Percentiles rank a stretch among this genome's conserved stretches.
Conservation (phyloP, 2,888 invertebrate species). For the Syrphus vitripennis region DNA sequence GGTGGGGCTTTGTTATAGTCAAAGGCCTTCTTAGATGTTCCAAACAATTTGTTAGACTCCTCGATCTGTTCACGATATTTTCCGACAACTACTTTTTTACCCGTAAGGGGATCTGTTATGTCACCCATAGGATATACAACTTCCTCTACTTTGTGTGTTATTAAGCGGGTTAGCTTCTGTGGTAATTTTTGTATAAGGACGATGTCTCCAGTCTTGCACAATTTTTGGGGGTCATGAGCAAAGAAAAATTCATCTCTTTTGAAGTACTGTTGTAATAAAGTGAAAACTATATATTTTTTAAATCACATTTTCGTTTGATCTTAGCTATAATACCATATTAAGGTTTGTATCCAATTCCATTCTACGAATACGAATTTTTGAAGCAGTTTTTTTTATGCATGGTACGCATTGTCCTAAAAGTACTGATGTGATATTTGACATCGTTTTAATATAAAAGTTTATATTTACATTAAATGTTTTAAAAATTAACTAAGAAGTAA, state of each 20-base stretch:
- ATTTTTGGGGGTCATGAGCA: constrained; percentile 89
- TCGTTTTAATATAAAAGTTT: constrained; percentile 48
- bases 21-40: constrained; percentile 86
- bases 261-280: constrained; percentile 86
- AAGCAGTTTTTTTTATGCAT: constrained; percentile 88
- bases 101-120: constrained; percentile 92
- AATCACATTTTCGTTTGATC: not conserved
- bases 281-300: not conserved
- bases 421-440: constrained; percentile 82
- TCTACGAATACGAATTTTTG: constrained; percentile 89
- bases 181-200: constrained; percentile 90
- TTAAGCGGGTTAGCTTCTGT: constrained; percentile 87
- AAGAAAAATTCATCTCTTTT: constrained; percentile 87
- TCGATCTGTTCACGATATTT: constrained; percentile 90
- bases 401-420: constrained; percentile 91
- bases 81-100: constrained; percentile 88
- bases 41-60: constrained; percentile 86
- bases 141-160: constrained; percentile 90
- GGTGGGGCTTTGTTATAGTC: constrained; percentile 89
- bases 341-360: constrained; percentile 89
- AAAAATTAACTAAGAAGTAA: not conserved
- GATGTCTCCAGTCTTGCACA: constrained; percentile 91
- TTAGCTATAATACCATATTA: constrained; percentile 85
- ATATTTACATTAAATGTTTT: not conserved
- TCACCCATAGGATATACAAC: constrained; percentile 92